Base-by-base conservation (phyloP, 2,888 invertebrate genomes). In the Agrochola litura region DNA sequence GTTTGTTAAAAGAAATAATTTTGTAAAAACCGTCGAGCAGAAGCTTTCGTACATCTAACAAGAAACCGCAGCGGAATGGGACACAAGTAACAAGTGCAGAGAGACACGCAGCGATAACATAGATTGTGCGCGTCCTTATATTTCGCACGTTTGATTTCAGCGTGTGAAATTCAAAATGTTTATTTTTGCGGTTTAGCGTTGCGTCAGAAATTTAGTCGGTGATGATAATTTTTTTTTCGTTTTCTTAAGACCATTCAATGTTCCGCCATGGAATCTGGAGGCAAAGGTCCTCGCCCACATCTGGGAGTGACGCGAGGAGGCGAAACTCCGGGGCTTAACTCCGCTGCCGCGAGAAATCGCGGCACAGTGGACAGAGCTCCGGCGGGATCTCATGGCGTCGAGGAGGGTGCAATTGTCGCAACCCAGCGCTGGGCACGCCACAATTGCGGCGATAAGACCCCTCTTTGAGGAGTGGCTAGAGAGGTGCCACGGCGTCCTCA, bases 1-100 rank as follows among this genome's bases (percentile, higher is more conserved):
- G n/a, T 74, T 41, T 12, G n/a, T 25, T 22, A 37, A 56, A 52
- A 58, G 9, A n/a, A 25, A 25, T 37, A 58, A 75, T 22, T 75
- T 58, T 58, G 43, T 22, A 65, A 68, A 75, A 64, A 67, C 30
- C 19, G 8, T 54, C 5, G 19, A 46, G 60, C 19, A 65, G 49
- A 37, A 61, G 56, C 49, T 25, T 58, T 43, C 19, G 14, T 41
- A 58, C 49, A 63, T 56, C 41, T 75, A 63, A 70, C 65, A 70
- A 81, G 76, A 82, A 63, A 65, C 72, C 68, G n/a, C 68, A 58
- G 54, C 12, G 64, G 49, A 61, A 63, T 67, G 82, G 56, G 61
- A 49, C 56, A 46, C 82, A 82, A 79, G 67, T 82, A 79, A 82
- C 77, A 67, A 82, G 67, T 68, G 63, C 67, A 76, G 66, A 12